Conservation (phyloP, 2,888 invertebrate species). For the Anagyrus pseudococci region DNA sequence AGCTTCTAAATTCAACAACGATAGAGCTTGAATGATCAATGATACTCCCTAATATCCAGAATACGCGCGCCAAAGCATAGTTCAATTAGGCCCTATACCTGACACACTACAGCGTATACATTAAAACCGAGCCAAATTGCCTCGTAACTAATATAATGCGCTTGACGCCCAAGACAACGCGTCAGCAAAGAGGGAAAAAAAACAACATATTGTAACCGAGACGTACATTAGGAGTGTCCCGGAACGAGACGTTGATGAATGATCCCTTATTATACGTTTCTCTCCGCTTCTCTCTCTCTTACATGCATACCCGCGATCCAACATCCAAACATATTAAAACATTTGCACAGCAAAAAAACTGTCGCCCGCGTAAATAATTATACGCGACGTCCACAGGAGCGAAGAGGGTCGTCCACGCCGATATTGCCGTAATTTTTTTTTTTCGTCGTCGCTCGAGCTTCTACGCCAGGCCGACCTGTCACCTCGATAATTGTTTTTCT, state of each 20-base stretch:
- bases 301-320: too few species aligned
- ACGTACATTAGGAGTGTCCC: background rate
- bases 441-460: background rate
- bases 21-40: constrained; percentile 22
- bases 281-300: background rate
- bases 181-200: constrained; percentile 6
- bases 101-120: constrained; percentile 17
- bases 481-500: constrained; percentile 39
- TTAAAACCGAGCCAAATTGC: constrained; percentile 1
- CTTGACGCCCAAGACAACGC: constrained; percentile 4
- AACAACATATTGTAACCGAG: constrained; percentile 28
- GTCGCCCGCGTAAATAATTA: constrained; percentile 37
- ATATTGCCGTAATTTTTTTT: constrained; percentile 47
- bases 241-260: constrained; percentile 40
- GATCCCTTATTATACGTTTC: constrained; percentile 23
- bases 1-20: too few species aligned
- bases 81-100: constrained; percentile 25
- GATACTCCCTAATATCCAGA: constrained; percentile 1
- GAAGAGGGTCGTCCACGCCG: constrained; percentile 19
- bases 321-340: constrained; percentile 35
- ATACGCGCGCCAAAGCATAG: constrained; percentile 5
- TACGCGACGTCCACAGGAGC: constrained; percentile 1
- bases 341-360: constrained; percentile 27
- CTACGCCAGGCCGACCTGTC: constrained; percentile 30
- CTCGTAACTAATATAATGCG: constrained; percentile 31